Evolutionary conservation across 1,140 invertebrate genomes (phyloP).

Genomic region (Agrilus planipennis): DNA sequence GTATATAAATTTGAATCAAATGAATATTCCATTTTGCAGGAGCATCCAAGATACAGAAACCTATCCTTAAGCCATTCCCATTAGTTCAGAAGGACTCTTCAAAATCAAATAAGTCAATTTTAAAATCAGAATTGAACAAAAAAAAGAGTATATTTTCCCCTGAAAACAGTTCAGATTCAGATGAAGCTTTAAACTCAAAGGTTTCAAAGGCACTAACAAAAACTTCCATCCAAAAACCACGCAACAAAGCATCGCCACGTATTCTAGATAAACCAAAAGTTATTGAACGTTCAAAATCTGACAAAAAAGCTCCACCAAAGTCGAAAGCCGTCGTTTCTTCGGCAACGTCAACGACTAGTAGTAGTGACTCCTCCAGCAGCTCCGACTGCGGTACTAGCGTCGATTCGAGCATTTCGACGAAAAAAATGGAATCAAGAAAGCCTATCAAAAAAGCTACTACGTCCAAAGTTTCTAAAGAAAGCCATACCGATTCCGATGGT

Average conservation of each 20-base stretch:
- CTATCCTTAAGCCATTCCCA: conserved; percentile 2
- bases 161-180: conserved; percentile 67
- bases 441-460: conserved; percentile 30
- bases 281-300: conserved; percentile 21
- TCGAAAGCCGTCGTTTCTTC: conserved; percentile 34
- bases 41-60: conserved; percentile 8
- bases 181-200: conserved; percentile 26
- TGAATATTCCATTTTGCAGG: not conserved
- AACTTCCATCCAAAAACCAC: conserved; percentile 28
- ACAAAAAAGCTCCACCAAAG: conserved; percentile 25
- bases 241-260: conserved; percentile 28
- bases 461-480: conserved; percentile 15
- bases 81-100: conserved; percentile 2
- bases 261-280: conserved; percentile 25
- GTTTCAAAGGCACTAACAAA: conserved; percentile 20
- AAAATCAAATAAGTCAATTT: conserved; percentile 11
- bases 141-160: conserved; percentile 75
- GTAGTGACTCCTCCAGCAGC: conserved; percentile 27
- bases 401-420: conserved; percentile 23
- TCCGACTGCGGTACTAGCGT: conserved; percentile 32
- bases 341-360: conserved; percentile 34
- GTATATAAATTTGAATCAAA: conserved; percentile 4
- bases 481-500: conserved; percentile 29
- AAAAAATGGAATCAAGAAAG: conserved; percentile 29
- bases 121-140: conserved; percentile 39